Evolutionary conservation across 2,797 vertebrate species (phyloP).

Genomic region (Pangasius mekongensis): DNA sequence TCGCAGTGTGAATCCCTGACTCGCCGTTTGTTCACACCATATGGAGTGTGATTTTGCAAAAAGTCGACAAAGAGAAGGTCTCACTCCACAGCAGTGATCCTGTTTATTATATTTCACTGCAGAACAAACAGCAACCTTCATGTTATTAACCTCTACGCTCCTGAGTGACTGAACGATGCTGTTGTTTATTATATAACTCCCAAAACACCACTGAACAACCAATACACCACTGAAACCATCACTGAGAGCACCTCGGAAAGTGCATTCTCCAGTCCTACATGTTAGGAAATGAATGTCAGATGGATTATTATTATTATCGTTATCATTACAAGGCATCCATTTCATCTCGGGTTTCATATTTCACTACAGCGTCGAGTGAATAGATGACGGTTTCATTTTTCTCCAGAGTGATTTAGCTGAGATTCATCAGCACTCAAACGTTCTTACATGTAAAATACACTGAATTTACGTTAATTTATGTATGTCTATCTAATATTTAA

Average conservation of each 20-base stretch:
- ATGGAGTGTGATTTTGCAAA: constrained; percentile 3
- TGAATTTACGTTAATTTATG: neutral
- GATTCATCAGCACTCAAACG: neutral
- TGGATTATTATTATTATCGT: neutral
- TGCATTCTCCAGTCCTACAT: neutral
- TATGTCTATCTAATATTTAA: neutral
- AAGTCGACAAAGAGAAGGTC: neutral
- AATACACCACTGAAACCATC: neutral
- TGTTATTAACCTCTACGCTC: neutral
- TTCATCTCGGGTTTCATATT: neutral
- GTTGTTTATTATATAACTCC: neutral
- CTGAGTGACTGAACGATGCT: neutral
- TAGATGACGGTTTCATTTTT: neutral
- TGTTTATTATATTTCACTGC: neutral
- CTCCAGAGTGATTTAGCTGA: constrained; percentile 23
- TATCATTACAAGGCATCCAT: neutral
- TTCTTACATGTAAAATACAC: neutral
- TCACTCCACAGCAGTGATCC: neutral
- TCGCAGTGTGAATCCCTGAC: constrained; percentile 3
- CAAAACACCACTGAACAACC: too few relatives aligned
- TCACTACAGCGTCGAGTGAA: neutral
- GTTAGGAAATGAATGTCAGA: neutral
- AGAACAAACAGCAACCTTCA: neutral
- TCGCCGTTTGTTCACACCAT: neutral
- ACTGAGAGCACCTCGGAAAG: neutral